Evolutionary conservation across 2,888 invertebrate species (phyloP), one percentile per base, ranked within the genome.

Genomic region (Fragum whitleyi): DNA sequence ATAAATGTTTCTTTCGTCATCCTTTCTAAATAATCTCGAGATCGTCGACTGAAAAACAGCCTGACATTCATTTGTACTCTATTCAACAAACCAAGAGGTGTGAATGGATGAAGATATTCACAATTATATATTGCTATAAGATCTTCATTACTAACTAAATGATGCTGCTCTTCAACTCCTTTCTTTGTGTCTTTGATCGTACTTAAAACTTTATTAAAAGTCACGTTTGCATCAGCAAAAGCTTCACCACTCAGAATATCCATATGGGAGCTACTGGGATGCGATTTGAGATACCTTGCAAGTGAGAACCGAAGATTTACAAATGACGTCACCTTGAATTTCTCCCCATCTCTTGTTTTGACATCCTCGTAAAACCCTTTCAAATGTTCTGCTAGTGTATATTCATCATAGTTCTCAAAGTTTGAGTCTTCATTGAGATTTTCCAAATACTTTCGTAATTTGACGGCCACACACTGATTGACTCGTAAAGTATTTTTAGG

Each of bases 401-500:
- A 36, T 42, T 39, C 65, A 65, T 65, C 65, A 42, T 21, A 65
- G 9, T 42, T 42, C 21, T 65, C 65, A 65, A 65, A 65, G 23
- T 65, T 3, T 23, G 32, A 32, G 36, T 65, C 42, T 21, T n/a
- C 26, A 2, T 65, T 42, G 11, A 26, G 5, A 5, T 42, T 65
- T 21, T 42, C 36, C 21, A 65, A 26, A 23, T 65, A 65, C n/a
- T 39, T 39, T 23, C 65, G 39, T 19, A 65, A 65, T 42, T 65
- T 65, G 7, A 21, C 42, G 16, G 65, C 65, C 2, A 65, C 42
- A 42, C 65, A 65, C 2, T 32, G 21, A 36, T 65, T 65, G 23
- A 65, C 65, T 23, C 65, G n/a, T 3, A 42, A 19, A 26, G 65
- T 65, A 23, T 65, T 65, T 39, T 42, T 65, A 5, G 65, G 65